Evolutionary conservation across 2,888 invertebrate species (phyloP), one percentile per base, ranked within the genome.

Genomic region (Leptopterna dolabrata): DNA sequence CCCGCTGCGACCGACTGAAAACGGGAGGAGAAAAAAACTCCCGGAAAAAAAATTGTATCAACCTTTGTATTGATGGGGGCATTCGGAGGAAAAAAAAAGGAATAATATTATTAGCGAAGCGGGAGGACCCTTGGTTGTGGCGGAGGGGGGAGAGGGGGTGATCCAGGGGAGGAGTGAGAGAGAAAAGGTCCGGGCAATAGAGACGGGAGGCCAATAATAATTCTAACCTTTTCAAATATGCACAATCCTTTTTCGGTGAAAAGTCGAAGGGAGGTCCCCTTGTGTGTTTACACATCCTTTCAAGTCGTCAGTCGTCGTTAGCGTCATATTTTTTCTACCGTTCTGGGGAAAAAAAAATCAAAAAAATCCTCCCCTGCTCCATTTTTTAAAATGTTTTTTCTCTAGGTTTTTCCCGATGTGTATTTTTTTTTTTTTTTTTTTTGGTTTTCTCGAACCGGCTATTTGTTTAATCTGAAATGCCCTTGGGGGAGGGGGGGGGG

Each of bases 211-310:
- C 81, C 83, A 83, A 83, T 83, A 83, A 83, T 83, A 83, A 83
- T 83, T 70, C 83, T 83, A 83, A 83, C 83, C 83, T 83, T 83
- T 83, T 83, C 83, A 83, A 83, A 83, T 83, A 83, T 83, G 83
- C 83, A 83, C 83, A 83, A 83, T 83, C 83, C 83, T 83, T 83
- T 63, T 63, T 63, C 63, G 24, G 63, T 70, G 83, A 83, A 78
- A 78, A 78, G 78, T 78, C 78, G 24, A 70, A 70, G 41, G 83
- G 36, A 78, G 45, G 27, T 16, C 43, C 30, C 36, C 43, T 41
- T n/a, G 30, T 36, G 41, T 83, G 83, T 83, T 83, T 83, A 83
- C 83, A 83, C 83, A 83, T 70, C 45, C 83, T 83, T 83, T 83
- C 83, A 83, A 83, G 83, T 83, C 83, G 41, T n/a, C 83, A 83